Evolutionary conservation across 2,113 vertebrate genomes (phyloP), one percentile per base, ranked within the genome.

Genomic region (Cochlearius cochlearius): DNA sequence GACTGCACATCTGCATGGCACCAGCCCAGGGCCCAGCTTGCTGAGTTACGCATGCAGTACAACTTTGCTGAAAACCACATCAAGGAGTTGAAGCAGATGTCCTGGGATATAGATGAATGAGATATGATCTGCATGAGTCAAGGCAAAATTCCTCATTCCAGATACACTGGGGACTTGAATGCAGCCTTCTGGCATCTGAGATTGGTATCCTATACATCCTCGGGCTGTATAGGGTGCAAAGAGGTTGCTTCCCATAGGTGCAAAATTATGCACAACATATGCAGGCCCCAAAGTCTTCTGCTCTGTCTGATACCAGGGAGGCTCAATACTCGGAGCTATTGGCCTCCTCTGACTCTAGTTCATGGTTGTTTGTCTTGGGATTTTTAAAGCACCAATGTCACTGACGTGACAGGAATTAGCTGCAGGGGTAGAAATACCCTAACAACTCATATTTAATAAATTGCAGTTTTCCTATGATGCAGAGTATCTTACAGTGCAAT

Each of bases 401-500:
- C 26, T 47, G 52, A 50, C 0, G 0, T 80, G 86, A 86, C 43
- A 39, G 64, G 63, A 84, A 74, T 86, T 78, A 93, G 63, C 52
- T 80, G 63, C 41, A 73, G 58, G 63, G 41, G 12, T 55, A 88
- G 72, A 81, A 85, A 95, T 74, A 12, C 12, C 8, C 52, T 56
- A 86, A 75, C 50, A 64, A 78, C 36, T 75, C 62, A 7, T 82
- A 62, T 88, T 82, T 92, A 73, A 91, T 80, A 91, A 92, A 88
- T 19, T 53, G 55, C 69, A 67, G 32, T 91, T 95, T 92, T 92
- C 53, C 47, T 86, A 10, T 49, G 62, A 95, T 79, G 62, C 6
- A 1, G 58, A 62, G 18, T 56, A 66, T 90, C 83, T 86, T 67
- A 17, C 34, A 53, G 69, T 66, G 89, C 71, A 50, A 59, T 92